Conservation (phyloP, 2,888 invertebrate genomes). For the Synergus laeviventris region DNA sequence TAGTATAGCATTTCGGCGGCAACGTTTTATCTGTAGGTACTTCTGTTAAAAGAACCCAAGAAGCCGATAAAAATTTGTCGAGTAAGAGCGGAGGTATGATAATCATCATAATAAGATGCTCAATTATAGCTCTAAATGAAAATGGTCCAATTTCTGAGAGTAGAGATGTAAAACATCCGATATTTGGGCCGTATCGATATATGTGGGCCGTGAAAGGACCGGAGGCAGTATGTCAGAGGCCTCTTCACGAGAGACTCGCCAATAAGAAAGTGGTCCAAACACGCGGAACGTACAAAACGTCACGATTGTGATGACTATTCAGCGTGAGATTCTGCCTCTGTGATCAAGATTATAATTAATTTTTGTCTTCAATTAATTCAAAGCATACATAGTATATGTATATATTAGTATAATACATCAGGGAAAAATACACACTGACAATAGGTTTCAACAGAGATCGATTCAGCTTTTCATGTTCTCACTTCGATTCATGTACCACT, state of each 20-base stretch:
- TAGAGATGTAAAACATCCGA: constrained; percentile 40
- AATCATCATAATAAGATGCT: not conserved
- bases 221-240: constrained; percentile 69
- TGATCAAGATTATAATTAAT: constrained; percentile 39
- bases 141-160: constrained; percentile 48
- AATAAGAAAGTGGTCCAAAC: constrained; percentile 68
- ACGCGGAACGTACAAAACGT: constrained; percentile 42
- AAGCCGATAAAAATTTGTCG: not conserved
- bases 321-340: constrained; percentile 16
- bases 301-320: constrained; percentile 32
- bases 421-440: not conserved
- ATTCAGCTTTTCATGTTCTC: not conserved
- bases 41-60: not conserved
- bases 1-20: not conserved
- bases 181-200: constrained; percentile 47
- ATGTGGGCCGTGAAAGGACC: constrained; percentile 68
- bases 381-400: not conserved
- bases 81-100: not conserved
- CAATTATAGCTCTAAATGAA: constrained; percentile 24
- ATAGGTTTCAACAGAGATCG: not conserved
- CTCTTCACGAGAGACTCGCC: constrained; percentile 54
- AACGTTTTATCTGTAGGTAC: not conserved
- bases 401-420: not conserved
- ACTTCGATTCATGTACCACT: constrained; percentile 7
- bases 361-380: constrained; percentile 21